Evolutionary conservation across 2,797 vertebrate genomes (phyloP), one percentile per base, ranked within the genome.

Genomic region (Heterohyrax brucei): DNA sequence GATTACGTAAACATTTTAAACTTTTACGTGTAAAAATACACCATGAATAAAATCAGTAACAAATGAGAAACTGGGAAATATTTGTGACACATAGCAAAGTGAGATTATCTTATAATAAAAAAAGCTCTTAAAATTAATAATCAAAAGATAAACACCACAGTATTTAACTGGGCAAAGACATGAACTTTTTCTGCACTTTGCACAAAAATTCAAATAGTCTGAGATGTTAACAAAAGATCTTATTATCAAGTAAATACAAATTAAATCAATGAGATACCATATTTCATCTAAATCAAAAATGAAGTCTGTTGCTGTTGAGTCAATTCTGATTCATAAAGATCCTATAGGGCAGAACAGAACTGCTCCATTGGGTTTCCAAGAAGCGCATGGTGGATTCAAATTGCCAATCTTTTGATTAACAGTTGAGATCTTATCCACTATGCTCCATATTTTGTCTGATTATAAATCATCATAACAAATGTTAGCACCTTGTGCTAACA

Each of bases 31-130:
- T 61, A 83, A 91, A 94, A 96, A 83, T 53, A 68, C 1, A 70
- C 28, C 39, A 87, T 53, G 82, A 95, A 53, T 87, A 84, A 87
- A 96, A 88, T 93, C 30, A 62, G 16, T 46, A 30, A 82, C 48
- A 59, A 91, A 73, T 64, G 70, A 91, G 80, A 82, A 91, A 84
- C 28, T 62, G 13, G 10, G 79, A 91, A 82, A 94, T 94, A 86
- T 46, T 70, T 56, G 50, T 18, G 75, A 79, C 59, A 46, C 46
- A 62, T 56, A 86, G 53, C 26, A 10, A 84, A 61, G 28, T 79
- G 46, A 83, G n/a, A 87, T 78, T 79, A 78, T 68, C 46, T 92
- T 68, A 87, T 73, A 39, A 19, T 64, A 68, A 1, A 56, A 84
- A 66, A 79, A 89, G 72, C 62, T 53, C 76, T 92, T 75, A 78